These are phyloP conservation scores for Aviceda subcristata DNA, from an alignment of 2,113 vertebrate genomes.

Conservation along the genomic window DNA sequence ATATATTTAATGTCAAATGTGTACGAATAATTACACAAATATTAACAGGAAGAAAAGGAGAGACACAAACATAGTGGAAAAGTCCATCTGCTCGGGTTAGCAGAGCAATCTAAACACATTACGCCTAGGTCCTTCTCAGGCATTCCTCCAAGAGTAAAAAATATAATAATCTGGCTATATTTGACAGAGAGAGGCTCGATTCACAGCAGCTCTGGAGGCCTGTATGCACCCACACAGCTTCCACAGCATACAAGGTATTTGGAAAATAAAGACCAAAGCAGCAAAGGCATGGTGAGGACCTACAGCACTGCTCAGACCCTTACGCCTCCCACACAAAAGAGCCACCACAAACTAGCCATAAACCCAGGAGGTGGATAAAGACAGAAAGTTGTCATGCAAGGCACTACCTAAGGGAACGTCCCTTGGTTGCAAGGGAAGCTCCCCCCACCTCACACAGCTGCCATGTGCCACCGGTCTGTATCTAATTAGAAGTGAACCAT, in stretches of 20 bases:
- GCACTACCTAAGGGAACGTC: too few species aligned
- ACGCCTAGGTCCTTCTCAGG: background rate
- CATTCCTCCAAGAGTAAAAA: background rate
- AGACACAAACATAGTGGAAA: rapidly evolving
- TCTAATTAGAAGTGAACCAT: too few species aligned
- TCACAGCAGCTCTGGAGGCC: background rate
- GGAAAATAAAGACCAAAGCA: background rate
- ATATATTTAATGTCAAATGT: background rate
- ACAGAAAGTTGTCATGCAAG: too few species aligned
- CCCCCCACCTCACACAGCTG: too few species aligned
- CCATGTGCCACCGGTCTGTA: too few species aligned
- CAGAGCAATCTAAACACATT: background rate
- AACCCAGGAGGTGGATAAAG: too few species aligned
- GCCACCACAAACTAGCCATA: too few species aligned
- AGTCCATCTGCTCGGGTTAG: background rate
- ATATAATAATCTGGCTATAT: background rate
- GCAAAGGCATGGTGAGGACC: background rate
- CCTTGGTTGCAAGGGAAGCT: too few species aligned
- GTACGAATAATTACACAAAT: background rate
- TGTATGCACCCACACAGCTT: background rate
- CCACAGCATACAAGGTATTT: background rate
- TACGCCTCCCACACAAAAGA: too few species aligned
- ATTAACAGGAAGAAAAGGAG: background rate
- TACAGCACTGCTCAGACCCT: background rate
- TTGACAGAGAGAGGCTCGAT: background rate